phyloP scores from a whole-genome alignment of 2,888 invertebrate genomes.

The Teleiodes luculella region DNA sequence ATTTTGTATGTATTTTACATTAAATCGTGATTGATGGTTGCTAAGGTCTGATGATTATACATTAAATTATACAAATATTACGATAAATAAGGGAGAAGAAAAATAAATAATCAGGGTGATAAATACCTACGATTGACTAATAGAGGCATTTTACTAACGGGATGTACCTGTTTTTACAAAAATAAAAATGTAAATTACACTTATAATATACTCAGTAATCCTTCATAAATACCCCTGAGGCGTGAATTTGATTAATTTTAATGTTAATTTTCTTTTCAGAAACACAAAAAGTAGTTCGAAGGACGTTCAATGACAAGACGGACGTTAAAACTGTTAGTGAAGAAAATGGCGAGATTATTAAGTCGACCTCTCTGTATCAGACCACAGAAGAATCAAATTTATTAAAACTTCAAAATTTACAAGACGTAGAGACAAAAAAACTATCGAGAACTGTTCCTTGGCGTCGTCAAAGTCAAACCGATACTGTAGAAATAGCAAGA shows the following conservation, averaged over 20 bases:
- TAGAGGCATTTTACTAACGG: too few species aligned
- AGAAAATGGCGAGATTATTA: constrained; percentile 34
- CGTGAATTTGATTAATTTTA: not conserved
- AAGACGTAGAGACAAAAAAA: constrained; percentile 51
- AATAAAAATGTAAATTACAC: too few species aligned
- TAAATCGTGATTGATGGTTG: too few species aligned
- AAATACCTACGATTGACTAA: too few species aligned
- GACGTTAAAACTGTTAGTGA: constrained; percentile 33
- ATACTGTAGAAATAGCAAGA: constrained; percentile 22
- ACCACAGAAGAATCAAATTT: constrained; percentile 64
- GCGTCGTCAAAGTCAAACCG: constrained; percentile 45
- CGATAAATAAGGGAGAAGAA: too few species aligned
- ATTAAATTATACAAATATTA: too few species aligned
- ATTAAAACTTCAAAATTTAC: constrained; percentile 47
- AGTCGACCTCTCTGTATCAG: constrained; percentile 44
- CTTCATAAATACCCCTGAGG: too few species aligned
- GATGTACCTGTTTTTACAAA: too few species aligned
- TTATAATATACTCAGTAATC: too few species aligned
- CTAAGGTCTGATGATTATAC: too few species aligned
- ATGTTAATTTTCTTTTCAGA: constrained; percentile 37
- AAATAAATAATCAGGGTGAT: too few species aligned
- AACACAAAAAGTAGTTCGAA: constrained; percentile 43
- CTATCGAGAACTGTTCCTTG: constrained; percentile 49
- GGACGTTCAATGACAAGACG: constrained; percentile 48
- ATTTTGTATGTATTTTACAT: too few species aligned